These are phyloP conservation scores for Eulimnadia texana DNA, from an alignment of 1,140 invertebrate genomes.

Conservation along the genomic window DNA sequence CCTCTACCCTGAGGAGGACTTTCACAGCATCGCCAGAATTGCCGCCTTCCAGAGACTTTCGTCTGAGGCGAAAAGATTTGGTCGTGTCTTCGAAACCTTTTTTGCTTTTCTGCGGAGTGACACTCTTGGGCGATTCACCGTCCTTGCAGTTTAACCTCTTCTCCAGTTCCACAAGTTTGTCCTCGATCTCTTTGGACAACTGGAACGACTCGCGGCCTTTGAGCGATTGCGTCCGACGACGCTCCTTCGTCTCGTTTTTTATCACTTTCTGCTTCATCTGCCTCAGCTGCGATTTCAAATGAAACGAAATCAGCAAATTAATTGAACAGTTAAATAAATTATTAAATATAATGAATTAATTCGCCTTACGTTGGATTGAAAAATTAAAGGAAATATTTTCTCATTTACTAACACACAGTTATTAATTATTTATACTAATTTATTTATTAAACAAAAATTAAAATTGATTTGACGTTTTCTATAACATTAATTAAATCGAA, in stretches of 20 bases:
- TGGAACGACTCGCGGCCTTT: conserved; percentile 54
- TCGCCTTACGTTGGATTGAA: no score
- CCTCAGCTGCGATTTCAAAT: conserved; percentile 27
- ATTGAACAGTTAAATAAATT: not conserved
- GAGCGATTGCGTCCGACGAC: conserved; percentile 59
- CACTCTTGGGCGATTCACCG: conserved; percentile 14
- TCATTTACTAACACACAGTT: no score
- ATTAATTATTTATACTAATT: no score
- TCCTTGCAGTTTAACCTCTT: conserved; percentile 53
- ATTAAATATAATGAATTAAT: no score
- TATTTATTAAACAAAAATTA: no score
- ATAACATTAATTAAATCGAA: no score
- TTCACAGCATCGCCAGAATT: conserved; percentile 34
- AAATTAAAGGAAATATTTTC: no score
- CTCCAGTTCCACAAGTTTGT: conserved; percentile 62
- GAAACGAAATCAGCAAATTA: no score
- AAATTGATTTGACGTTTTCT: no score
- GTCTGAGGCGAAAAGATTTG: conserved; percentile 29
- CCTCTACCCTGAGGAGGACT: conserved; percentile 1
- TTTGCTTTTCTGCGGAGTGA: conserved; percentile 1
- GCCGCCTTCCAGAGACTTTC: conserved; percentile 59
- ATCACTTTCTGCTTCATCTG: conserved; percentile 60
- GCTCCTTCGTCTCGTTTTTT: conserved; percentile 58
- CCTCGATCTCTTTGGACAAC: conserved; percentile 64
- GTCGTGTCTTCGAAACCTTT: conserved; percentile 24